Evolutionary conservation across 2,797 vertebrate species (phyloP).

Genomic region (Pangasius macronema): DNA sequence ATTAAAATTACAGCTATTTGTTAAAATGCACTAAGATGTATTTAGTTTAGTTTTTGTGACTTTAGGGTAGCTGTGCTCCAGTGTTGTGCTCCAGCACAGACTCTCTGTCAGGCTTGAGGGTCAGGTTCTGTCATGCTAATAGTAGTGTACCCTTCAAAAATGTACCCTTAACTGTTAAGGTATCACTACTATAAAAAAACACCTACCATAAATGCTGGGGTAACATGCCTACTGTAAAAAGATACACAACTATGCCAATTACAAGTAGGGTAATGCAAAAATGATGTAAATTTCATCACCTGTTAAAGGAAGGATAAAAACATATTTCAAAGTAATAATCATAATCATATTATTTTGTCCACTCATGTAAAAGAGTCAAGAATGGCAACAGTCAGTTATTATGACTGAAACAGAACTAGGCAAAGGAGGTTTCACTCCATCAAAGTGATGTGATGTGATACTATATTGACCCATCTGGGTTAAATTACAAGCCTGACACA

Average conservation of each 20-base stretch:
- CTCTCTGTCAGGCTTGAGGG: neutral
- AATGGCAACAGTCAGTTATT: neutral
- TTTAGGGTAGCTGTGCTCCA: neutral
- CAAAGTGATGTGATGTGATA: neutral
- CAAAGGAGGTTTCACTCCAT: neutral
- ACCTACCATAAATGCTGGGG: neutral
- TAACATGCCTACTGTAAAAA: neutral
- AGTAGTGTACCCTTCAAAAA: neutral
- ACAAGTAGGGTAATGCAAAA: neutral
- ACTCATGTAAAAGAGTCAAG: neutral
- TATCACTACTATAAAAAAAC: neutral
- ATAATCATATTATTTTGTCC: neutral
- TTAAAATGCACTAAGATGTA: neutral
- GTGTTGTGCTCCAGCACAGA: neutral
- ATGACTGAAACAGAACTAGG: neutral
- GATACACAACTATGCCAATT: neutral
- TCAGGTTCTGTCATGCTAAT: neutral
- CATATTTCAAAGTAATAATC: neutral
- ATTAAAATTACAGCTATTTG: neutral
- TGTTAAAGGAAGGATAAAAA: neutral
- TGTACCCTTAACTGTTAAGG: neutral
- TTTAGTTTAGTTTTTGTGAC: neutral
- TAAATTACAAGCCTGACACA: no score
- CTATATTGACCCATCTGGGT: neutral
- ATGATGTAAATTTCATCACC: neutral